Evolutionary conservation across 2,113 vertebrate genomes (phyloP), one percentile per base, ranked within the genome.

Genomic region (Oenanthe melanoleuca): DNA sequence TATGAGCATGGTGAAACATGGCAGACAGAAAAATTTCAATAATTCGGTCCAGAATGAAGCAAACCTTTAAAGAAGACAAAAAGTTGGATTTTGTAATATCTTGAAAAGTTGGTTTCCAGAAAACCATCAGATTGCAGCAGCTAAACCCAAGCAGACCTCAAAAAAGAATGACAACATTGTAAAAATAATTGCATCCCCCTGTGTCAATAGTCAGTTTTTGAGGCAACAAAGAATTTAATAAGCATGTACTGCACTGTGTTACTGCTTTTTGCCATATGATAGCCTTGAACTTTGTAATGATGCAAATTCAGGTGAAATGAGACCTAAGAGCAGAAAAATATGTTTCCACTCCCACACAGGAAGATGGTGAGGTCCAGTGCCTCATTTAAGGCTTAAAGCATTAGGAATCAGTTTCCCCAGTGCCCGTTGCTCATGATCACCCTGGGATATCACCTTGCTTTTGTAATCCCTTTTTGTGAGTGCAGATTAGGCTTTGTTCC

Each of bases 91-190:
- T 7, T 80, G 28, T 80, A 40, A 52, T 93, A 67, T 74, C 64
- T 77, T 89, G 79, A 83, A 78, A 93, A 74, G 71, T 49, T 78
- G 28, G 31, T 88, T 96, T 94, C 59, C 38, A 56, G 66, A 93
- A 91, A 71, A 64, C 63, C 50, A 56, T 87, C 38, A 88, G 63
- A 82, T 38, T 77, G 71, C 85, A 86, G 19, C 26, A 65, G n/a
- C 66, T 85, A 91, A 93, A 91, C 34, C n/a, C 29, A 88, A 88
- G 34, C 56, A 93, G 70, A 88, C 74, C 67, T 96, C 81, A 83
- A 80, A 92, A 60, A 64, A 34, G 56, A 92, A 88, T 40, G 44
- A 85, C 89, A 94, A 73, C 42, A 44, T 10, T 59, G 47, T 80
- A 92, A 92, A 93, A 82, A 86, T 73, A 88, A 73, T 88, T 71